These are phyloP conservation scores for Laticauda colubrina DNA, from an alignment of 2,113 vertebrate species.

Conservation along the genomic window DNA sequence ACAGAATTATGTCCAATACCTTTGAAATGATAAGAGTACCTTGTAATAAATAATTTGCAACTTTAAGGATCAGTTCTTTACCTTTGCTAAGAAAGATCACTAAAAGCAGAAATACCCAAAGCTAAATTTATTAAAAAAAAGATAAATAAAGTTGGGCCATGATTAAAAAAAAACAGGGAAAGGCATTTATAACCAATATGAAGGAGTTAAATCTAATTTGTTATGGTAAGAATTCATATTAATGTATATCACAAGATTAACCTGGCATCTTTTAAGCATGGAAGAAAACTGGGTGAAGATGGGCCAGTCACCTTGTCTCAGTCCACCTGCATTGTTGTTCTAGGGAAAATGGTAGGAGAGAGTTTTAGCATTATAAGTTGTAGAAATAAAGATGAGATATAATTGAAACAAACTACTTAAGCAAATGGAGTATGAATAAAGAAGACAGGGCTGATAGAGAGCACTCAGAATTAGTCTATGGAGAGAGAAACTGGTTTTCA, in stretches of 20 bases:
- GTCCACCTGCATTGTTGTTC: neutral
- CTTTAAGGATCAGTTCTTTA: neutral
- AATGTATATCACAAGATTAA: neutral
- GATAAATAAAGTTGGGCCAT: neutral
- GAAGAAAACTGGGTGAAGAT: neutral
- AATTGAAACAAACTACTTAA: neutral
- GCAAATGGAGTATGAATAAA: neutral
- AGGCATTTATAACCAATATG: neutral
- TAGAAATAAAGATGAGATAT: neutral
- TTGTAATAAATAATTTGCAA: neutral
- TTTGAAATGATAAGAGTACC: neutral
- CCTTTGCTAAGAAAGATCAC: neutral
- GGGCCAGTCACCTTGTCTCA: neutral
- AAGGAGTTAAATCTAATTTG: conserved; percentile 1
- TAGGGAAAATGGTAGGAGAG: neutral
- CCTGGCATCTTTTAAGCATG: neutral
- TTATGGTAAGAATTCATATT: neutral
- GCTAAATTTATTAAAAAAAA: neutral
- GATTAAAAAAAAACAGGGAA: neutral
- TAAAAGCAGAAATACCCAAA: conserved; percentile 3
- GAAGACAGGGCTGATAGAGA: neutral
- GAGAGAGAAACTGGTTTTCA: neutral
- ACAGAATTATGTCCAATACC: neutral
- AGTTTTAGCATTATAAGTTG: neutral
- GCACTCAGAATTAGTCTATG: neutral